Conservation (phyloP, 2,888 invertebrate species). For the Lasioglossum leucozonium region DNA sequence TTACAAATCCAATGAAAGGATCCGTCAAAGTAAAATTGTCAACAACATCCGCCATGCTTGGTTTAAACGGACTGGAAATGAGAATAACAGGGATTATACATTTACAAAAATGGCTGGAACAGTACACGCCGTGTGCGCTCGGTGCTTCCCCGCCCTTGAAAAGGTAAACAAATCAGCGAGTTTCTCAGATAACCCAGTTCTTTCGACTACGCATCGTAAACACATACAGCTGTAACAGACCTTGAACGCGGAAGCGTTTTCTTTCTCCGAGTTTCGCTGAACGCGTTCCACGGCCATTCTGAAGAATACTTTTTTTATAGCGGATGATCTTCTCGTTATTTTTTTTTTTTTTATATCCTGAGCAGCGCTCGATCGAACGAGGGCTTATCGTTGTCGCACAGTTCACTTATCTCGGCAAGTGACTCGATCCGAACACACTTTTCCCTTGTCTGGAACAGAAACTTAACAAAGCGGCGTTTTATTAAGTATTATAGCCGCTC, state of each 20-base stretch:
- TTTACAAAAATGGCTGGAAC: too few relatives aligned
- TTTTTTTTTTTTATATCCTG: slow-evolving; percentile 7
- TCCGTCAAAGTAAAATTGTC: too few relatives aligned
- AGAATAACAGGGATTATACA: too few relatives aligned
- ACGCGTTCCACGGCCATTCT: background rate
- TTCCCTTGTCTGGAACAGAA: background rate
- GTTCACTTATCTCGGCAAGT: slow-evolving; percentile 12
- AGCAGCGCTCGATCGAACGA: background rate
- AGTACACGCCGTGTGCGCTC: too few relatives aligned
- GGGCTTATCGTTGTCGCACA: slow-evolving; percentile 10
- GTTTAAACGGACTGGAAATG: too few relatives aligned
- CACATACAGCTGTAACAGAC: background rate
- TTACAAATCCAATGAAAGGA: too few relatives aligned
- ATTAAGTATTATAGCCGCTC: background rate
- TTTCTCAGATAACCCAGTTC: background rate
- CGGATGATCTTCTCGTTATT: slow-evolving; percentile 6
- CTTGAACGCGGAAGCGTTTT: slow-evolving; percentile 2
- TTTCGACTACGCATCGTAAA: background rate
- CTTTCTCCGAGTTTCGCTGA: background rate
- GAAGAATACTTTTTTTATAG: slow-evolving; percentile 10
- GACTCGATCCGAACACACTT: background rate
- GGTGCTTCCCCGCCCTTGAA: background rate
- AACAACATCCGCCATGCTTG: too few relatives aligned
- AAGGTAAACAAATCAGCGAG: background rate
- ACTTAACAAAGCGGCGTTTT: slow-evolving; percentile 2